Conservation (phyloP, 1,140 invertebrate genomes). For the Laupala kohalensis region DNA sequence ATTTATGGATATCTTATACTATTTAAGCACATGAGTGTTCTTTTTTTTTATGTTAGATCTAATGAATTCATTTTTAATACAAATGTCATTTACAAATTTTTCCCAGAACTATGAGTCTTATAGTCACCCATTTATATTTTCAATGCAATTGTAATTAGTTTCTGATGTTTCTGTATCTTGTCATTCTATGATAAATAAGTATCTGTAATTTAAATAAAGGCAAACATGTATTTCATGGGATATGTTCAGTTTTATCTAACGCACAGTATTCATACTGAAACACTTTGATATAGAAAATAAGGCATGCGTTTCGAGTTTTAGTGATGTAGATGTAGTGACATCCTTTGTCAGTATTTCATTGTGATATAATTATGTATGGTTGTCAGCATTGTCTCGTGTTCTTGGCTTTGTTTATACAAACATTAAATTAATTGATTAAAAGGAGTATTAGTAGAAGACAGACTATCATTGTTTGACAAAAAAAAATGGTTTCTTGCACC, state of each 20-base stretch:
- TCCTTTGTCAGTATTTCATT: constrained; percentile 8
- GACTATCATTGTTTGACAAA: no score
- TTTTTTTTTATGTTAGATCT: no score
- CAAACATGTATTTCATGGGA: not conserved
- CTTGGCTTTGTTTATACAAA: no score
- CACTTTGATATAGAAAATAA: not conserved
- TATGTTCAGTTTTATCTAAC: not conserved
- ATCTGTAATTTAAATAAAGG: not conserved
- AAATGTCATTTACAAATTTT: not conserved
- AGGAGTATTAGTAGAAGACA: no score
- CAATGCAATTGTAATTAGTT: not conserved
- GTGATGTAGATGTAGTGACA: not conserved
- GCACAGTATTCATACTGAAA: not conserved
- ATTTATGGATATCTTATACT: not conserved
- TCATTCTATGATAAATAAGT: not conserved
- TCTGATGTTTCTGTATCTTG: not conserved
- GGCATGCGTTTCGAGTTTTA: not conserved
- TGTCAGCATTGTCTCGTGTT: no score
- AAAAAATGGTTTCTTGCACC: no score
- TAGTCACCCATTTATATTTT: not conserved
- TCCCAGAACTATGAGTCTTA: not conserved
- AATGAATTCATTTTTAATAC: not conserved
- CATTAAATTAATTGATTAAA: no score
- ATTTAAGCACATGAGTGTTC: not conserved
- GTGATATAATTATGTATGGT: constrained; percentile 1